A percentile compares a stretch with the other conserved stretches of the same genome.
These are phyloP conservation scores for Podarcis siculus DNA, from an alignment of 2,797 vertebrate genomes.

Conservation along the genomic window DNA sequence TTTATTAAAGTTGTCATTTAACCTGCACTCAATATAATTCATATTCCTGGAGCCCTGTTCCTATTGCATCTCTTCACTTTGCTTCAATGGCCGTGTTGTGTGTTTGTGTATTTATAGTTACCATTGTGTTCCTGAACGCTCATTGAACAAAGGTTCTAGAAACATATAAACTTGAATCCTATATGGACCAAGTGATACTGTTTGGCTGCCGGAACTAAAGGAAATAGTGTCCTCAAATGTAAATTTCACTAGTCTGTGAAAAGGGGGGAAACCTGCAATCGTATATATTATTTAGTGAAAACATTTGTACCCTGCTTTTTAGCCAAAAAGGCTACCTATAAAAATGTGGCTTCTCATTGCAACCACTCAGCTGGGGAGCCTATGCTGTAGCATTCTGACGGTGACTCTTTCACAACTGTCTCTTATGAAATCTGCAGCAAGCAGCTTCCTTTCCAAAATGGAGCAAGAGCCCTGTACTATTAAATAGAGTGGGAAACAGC, in stretches of 20 bases:
- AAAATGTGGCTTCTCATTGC: neutral
- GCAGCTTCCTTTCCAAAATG: neutral
- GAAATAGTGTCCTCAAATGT: neutral
- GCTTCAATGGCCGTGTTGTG: too few species aligned
- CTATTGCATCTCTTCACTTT: neutral
- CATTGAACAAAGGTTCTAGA: too few species aligned
- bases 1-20: neutral
- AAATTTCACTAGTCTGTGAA: neutral
- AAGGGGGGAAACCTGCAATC: too few species aligned
- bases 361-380: neutral
- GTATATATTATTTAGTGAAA: too few species aligned
- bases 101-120: neutral
- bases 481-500: neutral
- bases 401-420: neutral
- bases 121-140: too few species aligned
- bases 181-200: neutral
- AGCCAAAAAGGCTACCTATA: neutral
- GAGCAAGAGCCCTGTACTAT: neutral
- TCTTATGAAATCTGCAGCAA: neutral
- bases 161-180: too few species aligned
- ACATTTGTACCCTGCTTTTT: too few species aligned
- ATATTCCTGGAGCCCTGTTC: neutral
- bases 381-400: neutral
- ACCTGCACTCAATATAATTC: neutral
- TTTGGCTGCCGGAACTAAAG: neutral